Evolutionary conservation across 92 coral and sea anemone species (phyloP).

Genomic region (Galaxea fascicularis): DNA sequence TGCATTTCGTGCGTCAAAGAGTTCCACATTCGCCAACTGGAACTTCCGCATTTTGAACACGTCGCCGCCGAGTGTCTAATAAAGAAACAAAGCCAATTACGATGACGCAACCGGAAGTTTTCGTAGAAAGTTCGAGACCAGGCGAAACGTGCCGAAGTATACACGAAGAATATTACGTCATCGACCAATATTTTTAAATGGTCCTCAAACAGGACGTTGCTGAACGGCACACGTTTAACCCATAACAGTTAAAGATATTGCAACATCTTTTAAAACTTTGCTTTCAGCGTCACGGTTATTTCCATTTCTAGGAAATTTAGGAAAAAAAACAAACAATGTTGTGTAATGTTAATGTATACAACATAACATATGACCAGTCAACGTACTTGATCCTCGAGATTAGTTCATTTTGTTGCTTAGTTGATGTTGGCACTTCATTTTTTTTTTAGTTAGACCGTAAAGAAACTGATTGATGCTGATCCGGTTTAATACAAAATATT

Average conservation of each 20-base stretch:
- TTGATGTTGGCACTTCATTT: too few species aligned
- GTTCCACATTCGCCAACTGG: background rate
- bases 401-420: too few species aligned
- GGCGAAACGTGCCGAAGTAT: conserved; percentile 52
- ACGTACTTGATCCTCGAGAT: too few species aligned
- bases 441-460: too few species aligned
- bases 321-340: too few species aligned
- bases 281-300: too few species aligned
- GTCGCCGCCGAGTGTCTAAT: background rate
- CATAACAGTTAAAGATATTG: background rate
- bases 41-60: background rate
- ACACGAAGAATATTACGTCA: conserved; percentile 30
- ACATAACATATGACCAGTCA: too few species aligned
- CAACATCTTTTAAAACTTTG: background rate
- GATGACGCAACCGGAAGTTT: conserved; percentile 39
- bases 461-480: too few species aligned
- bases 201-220: background rate
- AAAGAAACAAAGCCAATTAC: conserved; percentile 24
- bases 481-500: too few species aligned
- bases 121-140: conserved; percentile 50
- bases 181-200: background rate
- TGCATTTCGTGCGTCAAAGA: conserved; percentile 17
- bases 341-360: too few species aligned
- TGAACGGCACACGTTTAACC: background rate
- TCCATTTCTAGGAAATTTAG: too few species aligned